These are phyloP conservation scores for Papilio aristodemus DNA, from an alignment of 1,140 invertebrate genomes.

Conservation along the genomic window DNA sequence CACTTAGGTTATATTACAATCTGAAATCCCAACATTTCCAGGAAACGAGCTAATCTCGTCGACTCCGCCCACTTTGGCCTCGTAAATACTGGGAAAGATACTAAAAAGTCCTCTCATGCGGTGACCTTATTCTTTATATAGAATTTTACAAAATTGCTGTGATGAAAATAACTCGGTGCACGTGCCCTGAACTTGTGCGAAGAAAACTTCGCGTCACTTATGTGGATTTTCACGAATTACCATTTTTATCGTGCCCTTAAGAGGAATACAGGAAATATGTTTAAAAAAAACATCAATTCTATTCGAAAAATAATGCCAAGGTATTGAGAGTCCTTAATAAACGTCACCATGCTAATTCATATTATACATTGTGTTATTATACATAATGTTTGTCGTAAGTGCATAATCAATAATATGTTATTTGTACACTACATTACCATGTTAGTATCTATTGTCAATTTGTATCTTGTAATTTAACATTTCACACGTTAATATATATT, in stretches of 20 bases:
- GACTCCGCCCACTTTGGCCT: background rate
- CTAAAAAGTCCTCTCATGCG: background rate
- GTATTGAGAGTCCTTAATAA: background rate
- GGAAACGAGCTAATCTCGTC: background rate
- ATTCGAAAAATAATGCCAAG: background rate
- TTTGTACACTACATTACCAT: too few relatives aligned
- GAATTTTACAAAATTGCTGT: background rate
- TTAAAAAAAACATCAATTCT: background rate
- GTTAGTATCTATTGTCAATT: too few relatives aligned
- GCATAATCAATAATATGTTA: too few relatives aligned
- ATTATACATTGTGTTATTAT: too few relatives aligned
- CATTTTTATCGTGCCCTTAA: background rate
- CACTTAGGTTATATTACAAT: too few relatives aligned
- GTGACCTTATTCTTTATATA: background rate
- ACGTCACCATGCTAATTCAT: too few relatives aligned
- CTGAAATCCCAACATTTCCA: background rate
- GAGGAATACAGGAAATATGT: background rate
- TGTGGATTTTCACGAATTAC: conserved; percentile 2
- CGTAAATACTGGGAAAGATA: background rate
- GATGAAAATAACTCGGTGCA: background rate
- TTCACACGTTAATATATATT: too few relatives aligned
- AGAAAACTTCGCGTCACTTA: background rate
- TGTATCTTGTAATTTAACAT: too few relatives aligned
- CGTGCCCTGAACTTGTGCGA: background rate
- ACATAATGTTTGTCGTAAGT: too few relatives aligned